Percentiles rank a stretch among this genome's conserved stretches.
These are phyloP conservation scores for Elachura formosa DNA, from an alignment of 2,113 vertebrate genomes.

Conservation along the genomic window DNA sequence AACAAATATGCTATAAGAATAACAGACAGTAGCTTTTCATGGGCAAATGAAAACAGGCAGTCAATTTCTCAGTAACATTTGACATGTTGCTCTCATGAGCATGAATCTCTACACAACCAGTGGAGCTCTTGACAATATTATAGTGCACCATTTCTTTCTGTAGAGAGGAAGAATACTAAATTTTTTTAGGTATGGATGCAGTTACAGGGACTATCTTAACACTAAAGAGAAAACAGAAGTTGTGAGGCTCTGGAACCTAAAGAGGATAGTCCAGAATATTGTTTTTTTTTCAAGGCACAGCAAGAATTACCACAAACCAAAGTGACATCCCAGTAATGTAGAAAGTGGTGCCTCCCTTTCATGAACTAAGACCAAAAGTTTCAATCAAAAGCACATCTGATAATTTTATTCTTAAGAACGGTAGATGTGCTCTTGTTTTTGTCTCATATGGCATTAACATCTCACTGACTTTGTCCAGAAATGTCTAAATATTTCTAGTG, in stretches of 20 bases:
- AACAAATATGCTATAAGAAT: neutral
- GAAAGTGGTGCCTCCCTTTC: neutral
- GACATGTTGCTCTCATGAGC: no score
- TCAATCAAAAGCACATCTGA: neutral
- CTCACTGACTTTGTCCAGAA: neutral
- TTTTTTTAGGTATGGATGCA: neutral
- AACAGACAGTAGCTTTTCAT: neutral
- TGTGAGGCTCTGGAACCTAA: neutral
- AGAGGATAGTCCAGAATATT: neutral
- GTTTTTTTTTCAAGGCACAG: neutral
- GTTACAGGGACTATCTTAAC: neutral
- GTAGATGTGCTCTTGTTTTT: neutral
- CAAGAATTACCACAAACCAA: neutral
- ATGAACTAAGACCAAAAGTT: neutral
- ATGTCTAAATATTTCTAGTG: neutral
- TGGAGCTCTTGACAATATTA: neutral
- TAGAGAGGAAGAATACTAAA: neutral
- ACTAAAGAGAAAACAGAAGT: neutral
- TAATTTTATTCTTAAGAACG: neutral
- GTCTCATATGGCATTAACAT: neutral
- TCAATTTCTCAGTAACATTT: neutral
- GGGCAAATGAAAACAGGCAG: neutral
- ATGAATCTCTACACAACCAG: neutral
- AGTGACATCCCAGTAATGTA: rapidly evolving
- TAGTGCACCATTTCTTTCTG: neutral